Conservation (phyloP, 2,888 invertebrate genomes). For the Plebejus argus region DNA sequence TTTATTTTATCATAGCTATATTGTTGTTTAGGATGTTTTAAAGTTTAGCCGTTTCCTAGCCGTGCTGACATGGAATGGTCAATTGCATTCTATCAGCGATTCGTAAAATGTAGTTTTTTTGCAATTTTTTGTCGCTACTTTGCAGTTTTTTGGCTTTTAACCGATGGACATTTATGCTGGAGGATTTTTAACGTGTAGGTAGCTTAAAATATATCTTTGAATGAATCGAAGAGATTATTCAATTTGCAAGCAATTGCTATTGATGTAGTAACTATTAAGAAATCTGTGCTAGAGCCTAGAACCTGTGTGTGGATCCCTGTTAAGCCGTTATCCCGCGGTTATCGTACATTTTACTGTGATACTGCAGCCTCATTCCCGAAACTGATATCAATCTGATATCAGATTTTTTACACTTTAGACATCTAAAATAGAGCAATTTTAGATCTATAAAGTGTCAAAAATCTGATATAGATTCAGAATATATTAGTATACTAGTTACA, state of each 20-base stretch:
- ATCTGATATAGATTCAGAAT: too few species aligned
- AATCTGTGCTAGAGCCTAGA: too few species aligned
- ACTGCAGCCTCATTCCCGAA: too few species aligned
- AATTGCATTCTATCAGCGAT: constrained; percentile 62
- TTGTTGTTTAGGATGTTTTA: neutral
- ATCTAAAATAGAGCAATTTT: too few species aligned
- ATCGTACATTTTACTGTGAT: too few species aligned
- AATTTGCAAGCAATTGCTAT: neutral
- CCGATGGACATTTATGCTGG: neutral
- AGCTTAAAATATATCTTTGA: neutral
- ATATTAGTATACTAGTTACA: too few species aligned
- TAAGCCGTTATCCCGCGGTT: too few species aligned
- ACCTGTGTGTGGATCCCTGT: too few species aligned
- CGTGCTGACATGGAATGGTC: constrained; percentile 57
- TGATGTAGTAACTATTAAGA: neutral
- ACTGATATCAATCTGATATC: too few species aligned
- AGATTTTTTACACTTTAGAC: too few species aligned
- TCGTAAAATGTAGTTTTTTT: constrained; percentile 35
- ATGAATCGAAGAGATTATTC: neutral
- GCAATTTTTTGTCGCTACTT: constrained; percentile 18
- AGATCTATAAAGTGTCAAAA: too few species aligned
- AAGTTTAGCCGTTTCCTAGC: constrained; percentile 39
- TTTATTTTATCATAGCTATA: neutral
- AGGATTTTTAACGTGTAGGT: neutral
- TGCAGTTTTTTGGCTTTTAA: constrained; percentile 15